These are phyloP conservation scores for Petrocephalus sullivani DNA, from an alignment of 2,797 vertebrate species.

Conservation along the genomic window DNA sequence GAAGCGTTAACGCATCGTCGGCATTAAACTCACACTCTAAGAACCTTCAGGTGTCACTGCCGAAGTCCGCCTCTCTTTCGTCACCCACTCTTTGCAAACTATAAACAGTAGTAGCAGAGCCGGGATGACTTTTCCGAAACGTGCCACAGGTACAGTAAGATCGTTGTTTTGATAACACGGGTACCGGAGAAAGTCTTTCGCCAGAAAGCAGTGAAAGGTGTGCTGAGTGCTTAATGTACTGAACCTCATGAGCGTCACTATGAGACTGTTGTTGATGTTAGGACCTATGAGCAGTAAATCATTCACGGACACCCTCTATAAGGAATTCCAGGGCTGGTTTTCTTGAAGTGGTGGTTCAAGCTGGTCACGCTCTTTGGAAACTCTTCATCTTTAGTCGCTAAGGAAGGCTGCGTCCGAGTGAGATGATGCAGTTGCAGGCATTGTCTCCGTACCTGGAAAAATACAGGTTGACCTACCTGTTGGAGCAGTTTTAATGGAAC, in stretches of 20 bases:
- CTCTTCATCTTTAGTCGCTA: neutral
- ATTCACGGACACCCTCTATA: neutral
- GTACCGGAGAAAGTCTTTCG: neutral
- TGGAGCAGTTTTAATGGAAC: neutral
- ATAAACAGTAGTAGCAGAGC: neutral
- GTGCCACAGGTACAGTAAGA: neutral
- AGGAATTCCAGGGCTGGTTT: neutral
- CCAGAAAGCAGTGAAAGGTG: neutral
- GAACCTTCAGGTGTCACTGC: neutral
- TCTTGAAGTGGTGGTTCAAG: neutral
- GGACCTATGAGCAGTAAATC: neutral
- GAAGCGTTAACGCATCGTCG: neutral
- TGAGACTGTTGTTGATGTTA: neutral
- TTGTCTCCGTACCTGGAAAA: neutral
- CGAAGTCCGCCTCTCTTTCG: neutral
- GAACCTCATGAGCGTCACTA: neutral
- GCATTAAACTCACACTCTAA: neutral
- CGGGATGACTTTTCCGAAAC: neutral
- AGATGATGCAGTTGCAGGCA: neutral
- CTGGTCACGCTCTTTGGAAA: neutral
- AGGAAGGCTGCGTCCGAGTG: neutral
- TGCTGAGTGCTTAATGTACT: neutral
- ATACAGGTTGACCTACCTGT: neutral
- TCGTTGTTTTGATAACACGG: neutral
- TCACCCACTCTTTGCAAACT: neutral